Base-by-base conservation (phyloP, 92 coral and sea anemone genomes). In the Nematostella vectensis region DNA sequence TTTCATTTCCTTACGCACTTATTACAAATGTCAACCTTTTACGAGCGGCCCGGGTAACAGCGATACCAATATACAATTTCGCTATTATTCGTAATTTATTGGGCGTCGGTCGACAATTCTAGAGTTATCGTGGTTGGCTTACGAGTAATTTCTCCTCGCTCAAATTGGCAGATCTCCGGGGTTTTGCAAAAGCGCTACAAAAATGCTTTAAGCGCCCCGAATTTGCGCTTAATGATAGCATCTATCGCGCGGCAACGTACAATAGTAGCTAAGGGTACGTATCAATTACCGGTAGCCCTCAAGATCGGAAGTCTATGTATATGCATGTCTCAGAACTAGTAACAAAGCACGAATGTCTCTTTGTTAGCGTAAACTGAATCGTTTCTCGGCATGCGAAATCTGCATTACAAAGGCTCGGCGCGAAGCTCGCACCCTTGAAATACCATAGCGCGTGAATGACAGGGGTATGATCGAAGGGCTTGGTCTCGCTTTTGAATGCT, bases 241-340 rank as follows among this genome's bases (percentile, higher is more conserved):
- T 63, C 58, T 6, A 36, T 22, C 33, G 36, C 20, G 70, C 49
- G 59, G 31, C 58, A 31, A 45, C n/a, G n/a, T n/a, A n/a, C n/a
- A n/a, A n/a, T n/a, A 55, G 55, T 44, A 19, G 56, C 45, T 36
- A 25, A 55, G 62, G 50, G 23, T 17, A 43, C 23, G 47, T 66
- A 66, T 55, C 67, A 66, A 66, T 66, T 66, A 66, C 72, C 72
- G 72, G 72, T 66, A 31, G 21, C 26, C 51, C 44, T 64, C 18
- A 29, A 55, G 30, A 40, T 23, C 72, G 72, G 72, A 66, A 55
- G 55, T 31, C 50, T 55, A 19, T n/a, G n/a, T n/a, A n/a, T n/a
- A n/a, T n/a, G n/a, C n/a, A n/a, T 29, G 19, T 64, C 36, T 48
- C 19, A 21, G 44, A 16, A 60, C 51, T 64, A 53, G 43, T 26